Evolutionary conservation across 2,113 vertebrate genomes (phyloP).

Genomic region (Mustelus asterias): DNA sequence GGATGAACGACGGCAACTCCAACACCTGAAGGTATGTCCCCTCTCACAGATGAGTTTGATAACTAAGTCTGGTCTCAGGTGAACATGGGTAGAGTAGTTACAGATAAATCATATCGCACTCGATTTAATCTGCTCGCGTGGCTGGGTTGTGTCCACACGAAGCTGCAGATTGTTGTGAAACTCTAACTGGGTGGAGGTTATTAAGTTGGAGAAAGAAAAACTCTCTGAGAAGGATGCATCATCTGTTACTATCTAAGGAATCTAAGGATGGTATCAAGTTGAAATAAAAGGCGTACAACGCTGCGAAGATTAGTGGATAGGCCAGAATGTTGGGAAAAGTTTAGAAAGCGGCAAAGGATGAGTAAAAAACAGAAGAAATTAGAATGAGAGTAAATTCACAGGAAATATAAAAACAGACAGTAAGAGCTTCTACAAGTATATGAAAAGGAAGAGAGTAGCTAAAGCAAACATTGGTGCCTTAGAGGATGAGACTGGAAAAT

Average conservation of each 20-base stretch:
- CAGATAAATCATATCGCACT: not conserved
- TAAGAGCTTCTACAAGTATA: not conserved
- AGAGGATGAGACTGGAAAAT: not conserved
- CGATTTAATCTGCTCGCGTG: not conserved
- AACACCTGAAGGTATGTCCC: slow-evolving; percentile 77
- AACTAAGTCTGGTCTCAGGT: not conserved
- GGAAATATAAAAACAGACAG: not conserved
- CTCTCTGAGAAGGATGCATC: not conserved
- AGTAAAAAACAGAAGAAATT: not conserved
- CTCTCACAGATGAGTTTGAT: not conserved
- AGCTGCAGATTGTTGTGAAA: not conserved
- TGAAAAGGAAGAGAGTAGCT: not conserved
- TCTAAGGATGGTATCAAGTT: too few species aligned
- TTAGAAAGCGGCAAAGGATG: not conserved
- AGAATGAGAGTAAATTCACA: not conserved
- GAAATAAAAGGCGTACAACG: too few species aligned
- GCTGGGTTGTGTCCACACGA: too few species aligned
- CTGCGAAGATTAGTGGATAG: too few species aligned
- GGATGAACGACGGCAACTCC: slow-evolving; percentile 74
- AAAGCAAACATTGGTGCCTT: not conserved
- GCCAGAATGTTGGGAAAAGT: not conserved
- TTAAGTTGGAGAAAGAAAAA: not conserved
- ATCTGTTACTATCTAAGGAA: not conserved
- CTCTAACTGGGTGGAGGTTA: not conserved
- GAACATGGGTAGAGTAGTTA: not conserved